Evolutionary conservation across 2,113 vertebrate species (phyloP), one percentile per base, ranked within the genome.

Genomic region (Urocolius indicus): DNA sequence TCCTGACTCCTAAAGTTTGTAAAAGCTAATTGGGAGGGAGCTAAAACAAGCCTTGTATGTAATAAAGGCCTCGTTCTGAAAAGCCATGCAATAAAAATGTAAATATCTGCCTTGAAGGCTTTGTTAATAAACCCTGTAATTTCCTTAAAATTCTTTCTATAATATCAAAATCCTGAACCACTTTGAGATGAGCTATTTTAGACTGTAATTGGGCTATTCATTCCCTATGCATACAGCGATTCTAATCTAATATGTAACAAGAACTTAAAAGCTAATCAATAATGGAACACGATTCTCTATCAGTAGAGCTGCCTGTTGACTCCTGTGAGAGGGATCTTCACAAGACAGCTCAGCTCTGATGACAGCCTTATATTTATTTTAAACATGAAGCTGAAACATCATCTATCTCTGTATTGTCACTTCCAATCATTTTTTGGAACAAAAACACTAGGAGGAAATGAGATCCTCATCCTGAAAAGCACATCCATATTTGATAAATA

Each of bases 261-360:
- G 96, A 97, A 96, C 96, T 97, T 98, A 97, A 98, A 98, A 97
- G 95, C 95, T 98, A 96, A 98, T 98, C 96, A 98, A 98, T 97
- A 98, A 98, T 98, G 95, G 94, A 98, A 97, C 97, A 95, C 48
- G 80, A 94, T 84, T 95, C 92, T 94, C 89, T 95, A 96, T 96
- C 94, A 95, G 88, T 81, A 68, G 89, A 97, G 95, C 93, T 96
- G 79, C 92, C 86, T 67, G 24, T 93, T 93, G 90, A 90, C 94
- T 98, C 93, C 89, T 91, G 36, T 20, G 89, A 97, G 92, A 97
- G 93, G 81, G 94, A 97, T 92, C 93, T 93, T 95, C 89, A 92
- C 72, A 81, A 92, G 93, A 93, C 65, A 93, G 87, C 57, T 58
- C 1, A 1, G 90, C 94, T 98, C 95, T 59, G 77, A 97, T 95